A percentile compares a stretch with the other conserved stretches of the same genome.
These are phyloP conservation scores for Leuciscus waleckii DNA, from an alignment of 2,797 vertebrate genomes.

Conservation along the genomic window DNA sequence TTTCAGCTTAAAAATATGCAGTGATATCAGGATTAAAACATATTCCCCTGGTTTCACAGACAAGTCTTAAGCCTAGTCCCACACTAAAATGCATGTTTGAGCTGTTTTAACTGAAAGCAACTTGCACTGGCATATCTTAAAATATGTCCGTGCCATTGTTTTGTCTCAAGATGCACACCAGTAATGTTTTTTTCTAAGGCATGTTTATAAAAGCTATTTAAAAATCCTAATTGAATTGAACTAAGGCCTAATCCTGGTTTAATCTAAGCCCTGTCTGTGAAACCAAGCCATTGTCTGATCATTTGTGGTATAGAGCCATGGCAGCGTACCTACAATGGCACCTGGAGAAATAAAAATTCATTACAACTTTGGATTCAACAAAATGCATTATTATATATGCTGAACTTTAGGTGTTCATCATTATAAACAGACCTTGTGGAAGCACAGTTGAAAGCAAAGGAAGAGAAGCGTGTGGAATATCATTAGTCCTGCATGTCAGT, in stretches of 20 bases:
- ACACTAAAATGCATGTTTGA: no score
- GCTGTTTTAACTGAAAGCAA: no score
- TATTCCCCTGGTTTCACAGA: not conserved
- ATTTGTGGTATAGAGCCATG: not conserved
- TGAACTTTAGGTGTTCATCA: not conserved
- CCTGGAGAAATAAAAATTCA: not conserved
- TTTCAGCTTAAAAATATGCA: constrained; percentile 34
- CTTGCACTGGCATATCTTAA: no score
- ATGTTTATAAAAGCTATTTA: no score
- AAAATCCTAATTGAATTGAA: no score
- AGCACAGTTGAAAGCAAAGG: constrained; percentile 17
- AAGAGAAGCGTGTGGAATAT: constrained; percentile 49
- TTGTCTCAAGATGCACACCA: no score
- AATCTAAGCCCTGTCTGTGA: no score
- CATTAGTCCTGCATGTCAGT: not conserved
- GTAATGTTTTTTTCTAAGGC: no score
- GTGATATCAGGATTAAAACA: not conserved
- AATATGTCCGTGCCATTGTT: no score
- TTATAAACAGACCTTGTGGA: constrained; percentile 56
- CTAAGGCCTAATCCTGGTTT: no score
- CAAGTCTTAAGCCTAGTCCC: no score
- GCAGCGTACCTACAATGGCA: constrained; percentile 4
- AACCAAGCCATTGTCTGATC: not conserved
- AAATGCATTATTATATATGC: not conserved
- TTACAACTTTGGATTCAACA: not conserved